phyloP scores from a whole-genome alignment of 2,797 vertebrate species.

The Sebastes goodei region DNA sequence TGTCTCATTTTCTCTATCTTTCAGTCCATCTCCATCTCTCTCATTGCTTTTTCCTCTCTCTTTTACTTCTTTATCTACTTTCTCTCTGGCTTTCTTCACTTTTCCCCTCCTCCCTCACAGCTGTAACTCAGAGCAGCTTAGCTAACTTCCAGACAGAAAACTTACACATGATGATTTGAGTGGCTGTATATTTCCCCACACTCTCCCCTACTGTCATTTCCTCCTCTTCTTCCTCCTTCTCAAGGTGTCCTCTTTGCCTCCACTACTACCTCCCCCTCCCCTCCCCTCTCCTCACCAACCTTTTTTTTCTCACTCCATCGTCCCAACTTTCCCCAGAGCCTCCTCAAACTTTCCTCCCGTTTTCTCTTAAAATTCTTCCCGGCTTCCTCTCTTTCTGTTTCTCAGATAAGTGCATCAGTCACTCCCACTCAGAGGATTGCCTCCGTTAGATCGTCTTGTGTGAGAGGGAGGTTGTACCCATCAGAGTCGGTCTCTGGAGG shows the following conservation, averaged over 20 bases:
- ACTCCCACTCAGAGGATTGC: conserved; percentile 38
- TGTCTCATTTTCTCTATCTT: conserved; percentile 27
- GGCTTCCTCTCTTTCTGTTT: conserved; percentile 27
- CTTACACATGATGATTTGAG: neutral
- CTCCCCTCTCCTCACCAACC: neutral
- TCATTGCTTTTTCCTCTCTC: neutral
- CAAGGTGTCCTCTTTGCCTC: conserved; percentile 30
- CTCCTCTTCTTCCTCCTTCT: conserved; percentile 17
- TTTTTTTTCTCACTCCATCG: conserved; percentile 22
- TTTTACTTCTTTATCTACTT: neutral
- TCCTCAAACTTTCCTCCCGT: conserved; percentile 50
- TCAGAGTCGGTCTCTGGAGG: conserved; percentile 57
- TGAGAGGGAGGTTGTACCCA: conserved; percentile 55
- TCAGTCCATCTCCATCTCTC: conserved; percentile 11
- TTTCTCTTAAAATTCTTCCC: conserved; percentile 45
- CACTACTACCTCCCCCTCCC: neutral
- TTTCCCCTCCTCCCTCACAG: neutral
- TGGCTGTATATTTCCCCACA: conserved; percentile 6
- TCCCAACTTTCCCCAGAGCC: conserved; percentile 48
- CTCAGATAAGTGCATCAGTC: conserved; percentile 66
- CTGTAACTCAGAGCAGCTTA: neutral
- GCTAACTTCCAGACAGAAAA: conserved; percentile 23
- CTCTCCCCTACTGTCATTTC: conserved; percentile 6
- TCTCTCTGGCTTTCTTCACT: neutral
- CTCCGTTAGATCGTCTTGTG: conserved; percentile 51